phyloP scores from a whole-genome alignment of 2,888 invertebrate genomes.

The Bembecia ichneumoniformis region DNA sequence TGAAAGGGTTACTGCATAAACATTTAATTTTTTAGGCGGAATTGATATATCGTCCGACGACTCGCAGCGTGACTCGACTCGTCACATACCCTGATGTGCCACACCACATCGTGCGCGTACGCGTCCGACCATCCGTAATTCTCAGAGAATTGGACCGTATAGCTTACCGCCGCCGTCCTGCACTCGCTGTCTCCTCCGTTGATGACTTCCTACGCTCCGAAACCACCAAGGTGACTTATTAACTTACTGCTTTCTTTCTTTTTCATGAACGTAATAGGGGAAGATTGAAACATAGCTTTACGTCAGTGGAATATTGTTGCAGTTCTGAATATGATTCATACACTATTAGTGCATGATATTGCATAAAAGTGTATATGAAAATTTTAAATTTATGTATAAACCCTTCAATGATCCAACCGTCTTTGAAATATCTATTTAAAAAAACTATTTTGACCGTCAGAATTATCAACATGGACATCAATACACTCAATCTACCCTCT shows the following conservation, averaged over 20 bases:
- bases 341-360: too few species aligned
- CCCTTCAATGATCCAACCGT: too few species aligned
- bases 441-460: too few species aligned
- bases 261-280: conserved; percentile 11
- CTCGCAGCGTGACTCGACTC: conserved; percentile 71
- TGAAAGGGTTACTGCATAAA: too few species aligned
- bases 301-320: not conserved
- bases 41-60: conserved; percentile 58
- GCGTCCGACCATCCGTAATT: conserved; percentile 77
- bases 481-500: too few species aligned
- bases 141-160: conserved; percentile 79
- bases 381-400: too few species aligned
- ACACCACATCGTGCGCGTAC: conserved; percentile 68
- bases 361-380: too few species aligned
- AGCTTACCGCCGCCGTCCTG: conserved; percentile 75
- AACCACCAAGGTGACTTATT: conserved; percentile 78
- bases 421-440: too few species aligned
- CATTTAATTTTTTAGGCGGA: conserved; percentile 50
- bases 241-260: conserved; percentile 26
- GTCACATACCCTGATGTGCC: conserved; percentile 73
- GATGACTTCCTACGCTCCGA: conserved; percentile 86
- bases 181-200: conserved; percentile 74
- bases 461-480: too few species aligned
- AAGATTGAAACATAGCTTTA: not conserved
- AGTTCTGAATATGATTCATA: not conserved